phyloP scores from a whole-genome alignment of 1,140 invertebrate genomes.

The Nasonia giraulti region DNA sequence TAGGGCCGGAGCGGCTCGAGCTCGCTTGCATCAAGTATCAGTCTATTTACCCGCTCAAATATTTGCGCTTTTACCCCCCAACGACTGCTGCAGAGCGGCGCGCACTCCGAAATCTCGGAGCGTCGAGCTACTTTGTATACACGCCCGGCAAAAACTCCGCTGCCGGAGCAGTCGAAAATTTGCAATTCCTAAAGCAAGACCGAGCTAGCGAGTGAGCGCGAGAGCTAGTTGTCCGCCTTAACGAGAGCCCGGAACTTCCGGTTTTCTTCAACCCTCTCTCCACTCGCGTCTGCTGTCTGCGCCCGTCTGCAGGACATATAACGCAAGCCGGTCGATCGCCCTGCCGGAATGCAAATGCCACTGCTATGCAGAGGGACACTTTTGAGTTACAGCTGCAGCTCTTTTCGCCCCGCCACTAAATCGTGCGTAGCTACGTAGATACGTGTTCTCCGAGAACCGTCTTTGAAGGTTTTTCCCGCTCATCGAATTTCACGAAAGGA shows the following conservation, averaged over 20 bases:
- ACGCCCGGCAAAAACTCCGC: slow-evolving; percentile 72
- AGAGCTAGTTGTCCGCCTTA: slow-evolving; percentile 48
- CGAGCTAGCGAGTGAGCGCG: slow-evolving; percentile 47
- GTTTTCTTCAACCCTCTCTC: slow-evolving; percentile 26
- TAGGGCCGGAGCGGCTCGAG: slow-evolving; percentile 44
- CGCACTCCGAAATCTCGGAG: slow-evolving; percentile 57
- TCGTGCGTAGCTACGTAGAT: no score
- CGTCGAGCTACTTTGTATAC: slow-evolving; percentile 71
- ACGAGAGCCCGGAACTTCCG: slow-evolving; percentile 48
- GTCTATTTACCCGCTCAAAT: slow-evolving; percentile 75
- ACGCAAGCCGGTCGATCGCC: not conserved
- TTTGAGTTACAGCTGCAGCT: not conserved
- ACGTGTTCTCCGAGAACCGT: no score
- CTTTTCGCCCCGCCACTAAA: no score
- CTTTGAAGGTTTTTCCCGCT: not conserved
- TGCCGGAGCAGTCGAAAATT: slow-evolving; percentile 66
- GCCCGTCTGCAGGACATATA: not conserved
- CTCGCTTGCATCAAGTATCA: slow-evolving; percentile 72
- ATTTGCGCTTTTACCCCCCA: slow-evolving; percentile 75
- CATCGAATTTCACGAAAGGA: not conserved
- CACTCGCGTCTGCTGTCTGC: not conserved
- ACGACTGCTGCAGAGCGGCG: slow-evolving; percentile 55
- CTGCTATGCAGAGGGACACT: not conserved
- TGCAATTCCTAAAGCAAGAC: slow-evolving; percentile 72
- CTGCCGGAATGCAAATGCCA: not conserved